Percentiles rank a stretch among this genome's conserved stretches.
These are phyloP conservation scores for Megalops cyprinoides DNA, from an alignment of 2,797 vertebrate genomes.

Conservation along the genomic window DNA sequence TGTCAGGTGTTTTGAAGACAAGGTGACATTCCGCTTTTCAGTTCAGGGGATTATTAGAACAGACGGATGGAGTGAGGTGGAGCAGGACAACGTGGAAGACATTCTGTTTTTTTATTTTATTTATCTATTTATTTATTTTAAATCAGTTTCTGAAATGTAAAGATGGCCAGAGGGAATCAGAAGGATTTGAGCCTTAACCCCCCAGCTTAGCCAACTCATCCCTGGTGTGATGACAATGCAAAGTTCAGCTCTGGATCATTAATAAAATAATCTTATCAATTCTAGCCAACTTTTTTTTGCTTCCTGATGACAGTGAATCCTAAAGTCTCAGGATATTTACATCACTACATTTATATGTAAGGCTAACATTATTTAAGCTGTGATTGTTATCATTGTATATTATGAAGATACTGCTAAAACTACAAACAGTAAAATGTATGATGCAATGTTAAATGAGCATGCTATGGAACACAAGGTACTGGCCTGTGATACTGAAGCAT, in stretches of 20 bases:
- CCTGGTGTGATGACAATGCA: constrained; percentile 80
- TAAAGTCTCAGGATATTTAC: constrained; percentile 40
- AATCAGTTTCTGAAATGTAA: constrained; percentile 79
- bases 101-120: constrained; percentile 59
- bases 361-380: background rate
- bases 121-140: constrained; percentile 57
- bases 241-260: constrained; percentile 78
- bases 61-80: constrained; percentile 68
- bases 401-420: background rate
- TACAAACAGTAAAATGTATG: background rate
- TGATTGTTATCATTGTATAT: background rate
- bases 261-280: constrained; percentile 78
- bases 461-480: constrained; percentile 13
- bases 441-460: constrained; percentile 18
- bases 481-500: constrained; percentile 4
- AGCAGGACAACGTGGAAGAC: constrained; percentile 63
- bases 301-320: constrained; percentile 57
- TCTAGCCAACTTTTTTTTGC: constrained; percentile 22
- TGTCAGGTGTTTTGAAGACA: constrained; percentile 80
- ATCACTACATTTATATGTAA: background rate
- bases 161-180: constrained; percentile 72
- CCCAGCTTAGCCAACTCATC: constrained; percentile 75
- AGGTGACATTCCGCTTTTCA: constrained; percentile 84
- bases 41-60: constrained; percentile 78
- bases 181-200: constrained; percentile 80